Conservation (phyloP, 1,140 invertebrate genomes). For the Drosophila hydei region DNA sequence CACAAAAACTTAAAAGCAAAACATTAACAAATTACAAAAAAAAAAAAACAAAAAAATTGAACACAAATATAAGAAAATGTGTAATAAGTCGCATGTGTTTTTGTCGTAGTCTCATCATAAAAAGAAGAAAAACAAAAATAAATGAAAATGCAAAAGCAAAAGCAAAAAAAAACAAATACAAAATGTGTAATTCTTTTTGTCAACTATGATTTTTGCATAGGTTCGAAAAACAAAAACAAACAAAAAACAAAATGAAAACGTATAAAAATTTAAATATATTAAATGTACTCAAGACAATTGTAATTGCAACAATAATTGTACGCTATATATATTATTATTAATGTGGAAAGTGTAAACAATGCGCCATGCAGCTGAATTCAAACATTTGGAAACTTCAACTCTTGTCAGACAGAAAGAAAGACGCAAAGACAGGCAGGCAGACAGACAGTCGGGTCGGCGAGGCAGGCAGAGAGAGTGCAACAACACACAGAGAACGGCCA, state of each 20-base stretch:
- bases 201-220: conserved; percentile 77
- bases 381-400: conserved; percentile 11
- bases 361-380: conserved; percentile 26
- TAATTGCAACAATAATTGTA: conserved; percentile 84
- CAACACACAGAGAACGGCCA: conserved; percentile 14
- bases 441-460: background rate
- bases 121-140: conserved; percentile 12
- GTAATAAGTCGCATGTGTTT: conserved; percentile 59
- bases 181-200: conserved; percentile 76
- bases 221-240: conserved; percentile 56
- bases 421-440: background rate
- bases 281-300: conserved; percentile 84
- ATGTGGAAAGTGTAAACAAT: conserved; percentile 54
- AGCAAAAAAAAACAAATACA: conserved; percentile 43
- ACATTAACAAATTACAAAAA: conserved; percentile 48
- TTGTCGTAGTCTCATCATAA: conserved; percentile 56
- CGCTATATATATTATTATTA: conserved; percentile 82
- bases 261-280: conserved; percentile 81
- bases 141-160: conserved; percentile 13
- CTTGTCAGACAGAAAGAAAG: background rate
- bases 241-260: conserved; percentile 58
- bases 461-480: background rate
- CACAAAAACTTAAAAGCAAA: conserved; percentile 68
- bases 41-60: conserved; percentile 35
- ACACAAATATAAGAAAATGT: conserved; percentile 50